Conservation (phyloP, 2,113 vertebrate species). For the Sylvilagus bachmani region DNA sequence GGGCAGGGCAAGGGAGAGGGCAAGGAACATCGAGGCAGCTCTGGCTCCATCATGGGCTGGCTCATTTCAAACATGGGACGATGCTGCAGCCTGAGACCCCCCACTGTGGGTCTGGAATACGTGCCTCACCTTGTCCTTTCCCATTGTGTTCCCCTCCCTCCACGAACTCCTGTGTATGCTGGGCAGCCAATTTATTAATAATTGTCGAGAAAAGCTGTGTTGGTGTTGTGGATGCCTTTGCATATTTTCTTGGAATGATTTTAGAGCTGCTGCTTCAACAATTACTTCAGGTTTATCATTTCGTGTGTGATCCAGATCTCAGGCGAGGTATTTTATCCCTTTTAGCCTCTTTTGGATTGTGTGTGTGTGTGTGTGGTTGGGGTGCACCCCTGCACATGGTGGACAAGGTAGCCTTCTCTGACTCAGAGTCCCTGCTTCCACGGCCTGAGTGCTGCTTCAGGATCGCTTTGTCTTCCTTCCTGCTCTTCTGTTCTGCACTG, state of each 20-base stretch:
- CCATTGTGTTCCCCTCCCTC: neutral
- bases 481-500: neutral
- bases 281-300: constrained; percentile 32
- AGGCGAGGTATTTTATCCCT: neutral
- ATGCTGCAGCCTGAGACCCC: neutral
- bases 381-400: neutral
- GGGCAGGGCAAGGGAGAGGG: neutral
- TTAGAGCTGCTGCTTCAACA: constrained; percentile 37
- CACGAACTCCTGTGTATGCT: neutral
- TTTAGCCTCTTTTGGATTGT: neutral
- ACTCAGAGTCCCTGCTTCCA: neutral
- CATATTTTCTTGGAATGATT: constrained; percentile 32
- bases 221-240: neutral
- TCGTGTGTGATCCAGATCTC: constrained; percentile 8
- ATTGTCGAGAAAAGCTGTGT: neutral
- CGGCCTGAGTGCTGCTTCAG: neutral
- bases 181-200: neutral
- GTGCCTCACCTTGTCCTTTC: neutral
- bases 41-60: neutral
- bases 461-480: neutral
- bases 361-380: neutral
- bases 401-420: neutral
- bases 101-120: neutral
- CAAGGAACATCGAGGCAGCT: neutral
- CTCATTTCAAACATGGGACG: neutral